phyloP scores from a whole-genome alignment of 2,113 vertebrate species.

The Thunnus thynnus region DNA sequence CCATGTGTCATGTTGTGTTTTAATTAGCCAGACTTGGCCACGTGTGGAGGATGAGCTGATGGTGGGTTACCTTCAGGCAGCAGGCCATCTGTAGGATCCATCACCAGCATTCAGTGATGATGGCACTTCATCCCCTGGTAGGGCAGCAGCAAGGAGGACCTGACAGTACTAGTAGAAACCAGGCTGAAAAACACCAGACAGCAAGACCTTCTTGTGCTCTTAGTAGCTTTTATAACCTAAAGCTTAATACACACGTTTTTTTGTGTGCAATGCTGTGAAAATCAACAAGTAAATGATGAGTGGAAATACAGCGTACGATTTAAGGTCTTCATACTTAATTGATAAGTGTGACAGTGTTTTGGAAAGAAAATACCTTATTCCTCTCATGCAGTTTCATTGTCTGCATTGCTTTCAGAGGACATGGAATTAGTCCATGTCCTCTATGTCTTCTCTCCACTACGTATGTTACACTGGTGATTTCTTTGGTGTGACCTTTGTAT shows the following conservation, averaged over 20 bases:
- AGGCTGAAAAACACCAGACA: background rate
- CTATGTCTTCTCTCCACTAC: background rate
- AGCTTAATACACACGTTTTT: constrained; percentile 6
- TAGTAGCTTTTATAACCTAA: background rate
- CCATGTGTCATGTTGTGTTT: constrained; percentile 50
- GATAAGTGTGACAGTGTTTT: background rate
- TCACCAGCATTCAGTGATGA: constrained; percentile 31
- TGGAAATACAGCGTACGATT: too few species aligned
- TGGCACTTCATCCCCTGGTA: background rate
- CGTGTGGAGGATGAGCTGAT: constrained; percentile 49
- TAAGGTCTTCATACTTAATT: background rate
- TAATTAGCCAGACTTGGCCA: constrained; percentile 70
- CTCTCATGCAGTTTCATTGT: background rate
- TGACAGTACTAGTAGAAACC: background rate
- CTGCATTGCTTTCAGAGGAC: background rate
- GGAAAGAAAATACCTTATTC: background rate
- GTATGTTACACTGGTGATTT: background rate
- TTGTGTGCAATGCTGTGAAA: too few species aligned
- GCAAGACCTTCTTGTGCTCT: background rate
- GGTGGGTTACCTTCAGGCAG: constrained; percentile 59
- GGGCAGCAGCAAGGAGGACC: background rate
- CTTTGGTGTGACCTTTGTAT: background rate
- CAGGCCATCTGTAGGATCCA: constrained; percentile 60
- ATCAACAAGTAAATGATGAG: too few species aligned
- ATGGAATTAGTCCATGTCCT: background rate